Conservation (phyloP, 2,113 vertebrate genomes). For the Origma solitaria region DNA sequence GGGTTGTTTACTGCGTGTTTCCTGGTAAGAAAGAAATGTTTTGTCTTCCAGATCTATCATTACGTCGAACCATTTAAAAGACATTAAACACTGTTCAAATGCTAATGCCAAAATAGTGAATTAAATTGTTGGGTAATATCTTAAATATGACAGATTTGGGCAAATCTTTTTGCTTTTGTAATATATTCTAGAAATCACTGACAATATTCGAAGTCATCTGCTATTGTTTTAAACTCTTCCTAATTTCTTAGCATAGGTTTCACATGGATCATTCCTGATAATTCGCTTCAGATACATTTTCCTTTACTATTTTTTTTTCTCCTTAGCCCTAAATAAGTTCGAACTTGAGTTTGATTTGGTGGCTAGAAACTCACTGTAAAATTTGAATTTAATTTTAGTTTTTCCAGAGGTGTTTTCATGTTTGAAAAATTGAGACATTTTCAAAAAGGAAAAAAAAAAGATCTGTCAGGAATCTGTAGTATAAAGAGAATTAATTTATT, state of each 20-base stretch:
- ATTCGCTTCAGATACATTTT: background rate
- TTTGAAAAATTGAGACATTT: background rate
- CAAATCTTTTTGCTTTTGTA: conserved; percentile 10
- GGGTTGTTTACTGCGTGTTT: conserved; percentile 32
- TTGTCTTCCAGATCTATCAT: conserved; percentile 25
- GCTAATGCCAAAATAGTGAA: conserved; percentile 28
- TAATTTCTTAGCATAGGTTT: background rate
- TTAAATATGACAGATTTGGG: conserved; percentile 23
- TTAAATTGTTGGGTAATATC: conserved; percentile 12
- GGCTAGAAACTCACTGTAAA: background rate
- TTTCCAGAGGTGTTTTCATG: background rate
- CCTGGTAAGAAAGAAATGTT: conserved; percentile 14
- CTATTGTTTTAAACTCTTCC: background rate
- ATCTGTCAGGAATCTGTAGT: background rate
- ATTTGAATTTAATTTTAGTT: background rate
- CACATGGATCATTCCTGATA: background rate
- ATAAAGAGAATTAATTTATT: no score
- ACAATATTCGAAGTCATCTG: background rate
- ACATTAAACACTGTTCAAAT: conserved; percentile 64
- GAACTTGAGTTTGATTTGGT: background rate
- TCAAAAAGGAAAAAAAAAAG: background rate
- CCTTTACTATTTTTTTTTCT: background rate
- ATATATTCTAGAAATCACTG: background rate
- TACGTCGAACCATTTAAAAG: conserved; percentile 50
- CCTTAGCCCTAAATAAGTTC: background rate